A percentile compares a stretch with the other conserved stretches of the same genome.
These are phyloP conservation scores for Colius striatus DNA, from an alignment of 2,113 vertebrate genomes.

Conservation along the genomic window DNA sequence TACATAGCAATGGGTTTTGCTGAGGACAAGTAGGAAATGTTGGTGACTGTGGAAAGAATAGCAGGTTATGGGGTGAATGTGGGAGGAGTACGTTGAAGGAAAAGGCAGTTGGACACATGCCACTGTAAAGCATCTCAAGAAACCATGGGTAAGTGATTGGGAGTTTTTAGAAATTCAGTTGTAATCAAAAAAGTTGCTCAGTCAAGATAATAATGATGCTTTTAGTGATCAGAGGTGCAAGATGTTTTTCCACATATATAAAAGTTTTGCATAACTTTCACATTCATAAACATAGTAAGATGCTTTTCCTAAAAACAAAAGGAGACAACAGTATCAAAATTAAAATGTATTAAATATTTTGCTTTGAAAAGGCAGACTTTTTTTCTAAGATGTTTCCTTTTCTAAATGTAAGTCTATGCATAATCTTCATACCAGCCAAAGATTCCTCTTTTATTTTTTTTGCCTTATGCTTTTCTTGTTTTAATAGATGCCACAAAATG, in stretches of 20 bases:
- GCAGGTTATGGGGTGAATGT: not conserved
- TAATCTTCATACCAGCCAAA: not conserved
- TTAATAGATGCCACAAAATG: not conserved
- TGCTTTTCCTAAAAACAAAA: not conserved
- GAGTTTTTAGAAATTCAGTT: not conserved
- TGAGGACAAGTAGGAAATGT: not conserved
- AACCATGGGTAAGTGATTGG: not conserved
- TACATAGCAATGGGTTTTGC: not conserved
- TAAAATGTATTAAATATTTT: not conserved
- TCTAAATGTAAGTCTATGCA: not conserved
- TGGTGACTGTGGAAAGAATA: not conserved
- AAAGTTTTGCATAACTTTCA: not conserved
- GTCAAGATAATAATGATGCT: not conserved
- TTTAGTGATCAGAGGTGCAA: not conserved
- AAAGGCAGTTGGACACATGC: not conserved
- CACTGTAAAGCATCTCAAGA: not conserved
- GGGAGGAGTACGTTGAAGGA: not conserved
- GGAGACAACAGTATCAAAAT: not conserved
- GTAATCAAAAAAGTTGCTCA: not conserved
- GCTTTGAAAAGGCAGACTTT: not conserved
- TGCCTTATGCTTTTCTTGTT: not conserved
- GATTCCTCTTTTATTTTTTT: not conserved
- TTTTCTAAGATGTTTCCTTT: not conserved
- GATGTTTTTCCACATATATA: not conserved
- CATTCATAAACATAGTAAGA: not conserved